Percentiles rank a stretch among this genome's conserved stretches.
Evolutionary conservation across 2,888 invertebrate species (phyloP).

Genomic region (Drosophila crucigera): DNA sequence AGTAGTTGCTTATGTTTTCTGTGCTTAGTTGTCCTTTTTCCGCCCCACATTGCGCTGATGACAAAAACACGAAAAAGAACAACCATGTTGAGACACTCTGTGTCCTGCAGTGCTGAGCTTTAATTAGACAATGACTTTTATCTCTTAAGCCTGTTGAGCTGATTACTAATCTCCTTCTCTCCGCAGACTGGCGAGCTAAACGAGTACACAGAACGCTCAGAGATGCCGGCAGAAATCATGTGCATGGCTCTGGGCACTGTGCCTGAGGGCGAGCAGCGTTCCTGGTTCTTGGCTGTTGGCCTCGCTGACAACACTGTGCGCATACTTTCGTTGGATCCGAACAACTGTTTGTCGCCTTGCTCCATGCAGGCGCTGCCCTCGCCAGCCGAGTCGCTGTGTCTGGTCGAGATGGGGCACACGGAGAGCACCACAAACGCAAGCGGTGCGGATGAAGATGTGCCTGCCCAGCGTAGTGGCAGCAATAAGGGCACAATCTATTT

Average conservation of each 20-base stretch:
- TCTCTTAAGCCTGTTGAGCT: background rate
- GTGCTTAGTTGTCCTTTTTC: background rate
- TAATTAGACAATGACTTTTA: background rate
- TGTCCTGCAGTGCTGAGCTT: constrained; percentile 86
- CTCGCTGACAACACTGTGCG: constrained; percentile 98
- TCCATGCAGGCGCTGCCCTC: constrained; percentile 99
- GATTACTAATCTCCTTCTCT: constrained; percentile 1
- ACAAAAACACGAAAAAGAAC: constrained; percentile 84
- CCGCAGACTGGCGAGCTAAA: constrained; percentile 97
- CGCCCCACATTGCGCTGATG: constrained; percentile 76
- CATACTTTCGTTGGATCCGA: constrained; percentile 98
- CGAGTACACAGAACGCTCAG: constrained; percentile 98
- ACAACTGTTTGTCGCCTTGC: constrained; percentile 96
- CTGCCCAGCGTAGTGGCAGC: constrained; percentile 84
- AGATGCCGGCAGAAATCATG: constrained; percentile 98
- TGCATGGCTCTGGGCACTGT: constrained; percentile 99
- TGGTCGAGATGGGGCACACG: constrained; percentile 95
- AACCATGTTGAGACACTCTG: constrained; percentile 85
- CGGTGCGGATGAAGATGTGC: constrained; percentile 85
- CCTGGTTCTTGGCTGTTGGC: constrained; percentile 98
- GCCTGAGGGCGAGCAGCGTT: constrained; percentile 96
- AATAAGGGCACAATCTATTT: constrained; percentile 93
- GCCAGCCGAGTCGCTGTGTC: constrained; percentile 97
- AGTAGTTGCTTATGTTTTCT: background rate
- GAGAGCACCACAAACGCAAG: constrained; percentile 86